Percentiles rank a stretch among this genome's conserved stretches.
Evolutionary conservation across 2,888 invertebrate genomes (phyloP).

Genomic region (Melanostoma mellinum): DNA sequence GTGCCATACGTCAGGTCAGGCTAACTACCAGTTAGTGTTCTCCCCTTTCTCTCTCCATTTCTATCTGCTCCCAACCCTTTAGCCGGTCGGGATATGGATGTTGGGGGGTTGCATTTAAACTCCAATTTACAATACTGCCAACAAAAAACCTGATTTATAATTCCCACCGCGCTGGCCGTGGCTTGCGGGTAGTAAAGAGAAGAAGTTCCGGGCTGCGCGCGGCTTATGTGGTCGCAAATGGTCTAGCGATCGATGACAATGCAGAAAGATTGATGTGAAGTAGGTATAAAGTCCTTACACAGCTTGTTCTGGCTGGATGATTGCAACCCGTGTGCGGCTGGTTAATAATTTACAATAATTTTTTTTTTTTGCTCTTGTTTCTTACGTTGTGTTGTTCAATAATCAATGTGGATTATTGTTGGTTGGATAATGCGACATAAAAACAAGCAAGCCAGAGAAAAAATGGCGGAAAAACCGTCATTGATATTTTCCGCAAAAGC

Average conservation of each 20-base stretch:
- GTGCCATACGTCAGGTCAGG: slow-evolving; percentile 51
- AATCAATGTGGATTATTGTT: slow-evolving; percentile 50
- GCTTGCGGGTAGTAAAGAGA: neutral
- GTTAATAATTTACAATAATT: slow-evolving; percentile 46
- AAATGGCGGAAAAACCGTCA: slow-evolving; percentile 12
- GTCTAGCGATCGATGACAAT: slow-evolving; percentile 63
- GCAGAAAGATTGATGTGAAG: slow-evolving; percentile 48
- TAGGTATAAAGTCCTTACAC: neutral
- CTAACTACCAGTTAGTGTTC: slow-evolving; percentile 39
- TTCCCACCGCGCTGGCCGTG: slow-evolving; percentile 20
- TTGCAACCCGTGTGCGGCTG: slow-evolving; percentile 26
- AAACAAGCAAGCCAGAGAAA: neutral
- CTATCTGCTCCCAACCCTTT: neutral
- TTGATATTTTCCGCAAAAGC: slow-evolving; percentile 38
- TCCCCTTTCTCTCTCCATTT: neutral
- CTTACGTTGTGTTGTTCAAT: slow-evolving; percentile 26
- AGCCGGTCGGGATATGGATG: slow-evolving; percentile 3
- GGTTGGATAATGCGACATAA: slow-evolving; percentile 14
- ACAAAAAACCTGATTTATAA: slow-evolving; percentile 54
- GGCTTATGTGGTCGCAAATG: slow-evolving; percentile 30
- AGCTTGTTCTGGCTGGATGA: slow-evolving; percentile 28
- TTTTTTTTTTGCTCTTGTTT: slow-evolving; percentile 14
- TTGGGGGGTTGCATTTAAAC: slow-evolving; percentile 54
- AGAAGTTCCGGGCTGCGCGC: neutral
- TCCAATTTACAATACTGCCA: slow-evolving; percentile 54